These are phyloP conservation scores for Cheilosia soror DNA, from an alignment of 2,888 invertebrate species.

Conservation along the genomic window DNA sequence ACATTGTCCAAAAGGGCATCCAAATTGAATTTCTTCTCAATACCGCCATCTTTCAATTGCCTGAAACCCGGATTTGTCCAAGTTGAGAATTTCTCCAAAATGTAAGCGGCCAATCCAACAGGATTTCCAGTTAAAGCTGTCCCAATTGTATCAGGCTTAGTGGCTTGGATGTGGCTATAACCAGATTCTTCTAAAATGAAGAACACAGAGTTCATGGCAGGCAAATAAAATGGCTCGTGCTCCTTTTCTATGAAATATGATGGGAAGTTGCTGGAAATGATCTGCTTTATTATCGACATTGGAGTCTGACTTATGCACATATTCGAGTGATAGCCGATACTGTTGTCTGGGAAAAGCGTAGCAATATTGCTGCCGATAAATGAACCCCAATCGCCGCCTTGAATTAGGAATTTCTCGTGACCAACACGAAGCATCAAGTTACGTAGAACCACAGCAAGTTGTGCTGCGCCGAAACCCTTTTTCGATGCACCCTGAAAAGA, in stretches of 20 bases:
- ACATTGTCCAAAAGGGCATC: constrained; percentile 88
- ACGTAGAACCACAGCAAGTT: constrained; percentile 86
- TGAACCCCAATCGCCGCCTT: constrained; percentile 94
- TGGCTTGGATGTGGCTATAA: constrained; percentile 91
- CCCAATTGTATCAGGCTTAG: constrained; percentile 95
- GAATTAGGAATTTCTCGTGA: constrained; percentile 87
- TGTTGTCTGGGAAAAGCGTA: constrained; percentile 86
- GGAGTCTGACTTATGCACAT: constrained; percentile 84
- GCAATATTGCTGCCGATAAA: constrained; percentile 87
- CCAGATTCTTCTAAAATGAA: constrained; percentile 84
- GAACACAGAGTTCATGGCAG: constrained; percentile 79
- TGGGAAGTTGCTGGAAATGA: constrained; percentile 85
- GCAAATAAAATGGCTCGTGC: constrained; percentile 84
- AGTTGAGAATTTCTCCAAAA: constrained; percentile 93
- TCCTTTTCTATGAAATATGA: constrained; percentile 85
- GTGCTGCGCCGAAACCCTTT: constrained; percentile 82
- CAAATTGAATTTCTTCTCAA: constrained; percentile 85
- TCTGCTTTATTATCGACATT: constrained; percentile 80
- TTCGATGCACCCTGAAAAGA: constrained; percentile 78
- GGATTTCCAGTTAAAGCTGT: constrained; percentile 85
- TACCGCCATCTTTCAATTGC: constrained; percentile 87
- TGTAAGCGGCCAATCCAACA: constrained; percentile 93
- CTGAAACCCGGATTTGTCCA: constrained; percentile 87
- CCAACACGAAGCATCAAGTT: constrained; percentile 89
- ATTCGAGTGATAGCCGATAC: constrained; percentile 87